Evolutionary conservation across 1,140 invertebrate species (phyloP).

Genomic region (Listronotus oregonensis): DNA sequence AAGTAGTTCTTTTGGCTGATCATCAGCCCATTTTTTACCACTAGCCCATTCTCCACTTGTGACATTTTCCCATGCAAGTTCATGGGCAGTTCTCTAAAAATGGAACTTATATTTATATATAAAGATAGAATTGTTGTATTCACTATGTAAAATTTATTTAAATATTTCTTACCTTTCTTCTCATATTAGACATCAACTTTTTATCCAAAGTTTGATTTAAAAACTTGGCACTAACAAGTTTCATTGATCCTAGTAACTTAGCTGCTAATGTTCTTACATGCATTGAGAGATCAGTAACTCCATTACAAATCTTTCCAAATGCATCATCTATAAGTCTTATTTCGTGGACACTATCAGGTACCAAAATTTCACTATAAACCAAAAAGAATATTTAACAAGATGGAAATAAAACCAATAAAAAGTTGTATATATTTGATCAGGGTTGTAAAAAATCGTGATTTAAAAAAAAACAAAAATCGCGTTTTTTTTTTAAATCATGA

Average conservation of each 20-base stretch:
- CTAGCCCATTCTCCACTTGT: constrained; percentile 87
- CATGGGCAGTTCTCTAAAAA: constrained; percentile 74
- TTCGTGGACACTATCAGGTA: constrained; percentile 72
- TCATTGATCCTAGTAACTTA: constrained; percentile 82
- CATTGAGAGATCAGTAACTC: constrained; percentile 91
- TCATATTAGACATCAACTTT: constrained; percentile 97
- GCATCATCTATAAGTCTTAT: constrained; percentile 93
- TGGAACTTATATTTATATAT: too few species aligned
- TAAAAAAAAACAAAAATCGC: too few species aligned
- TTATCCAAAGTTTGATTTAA: constrained; percentile 97
- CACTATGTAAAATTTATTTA: too few species aligned
- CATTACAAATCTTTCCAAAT: constrained; percentile 93
- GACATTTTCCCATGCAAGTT: constrained; percentile 79
- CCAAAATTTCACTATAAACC: constrained; percentile 64
- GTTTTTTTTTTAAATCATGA: too few species aligned
- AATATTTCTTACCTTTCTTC: constrained; percentile 58
- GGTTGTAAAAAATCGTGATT: too few species aligned
- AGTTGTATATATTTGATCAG: too few species aligned
- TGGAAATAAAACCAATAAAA: too few species aligned
- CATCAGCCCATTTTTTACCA: constrained; percentile 90
- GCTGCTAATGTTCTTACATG: constrained; percentile 81
- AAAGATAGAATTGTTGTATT: too few species aligned
- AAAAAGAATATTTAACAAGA: neutral
- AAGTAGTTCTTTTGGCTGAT: constrained; percentile 78
- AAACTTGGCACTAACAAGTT: constrained; percentile 84